Conservation (phyloP, 2,888 invertebrate genomes). For the Hirtodrosophila cameraria region DNA sequence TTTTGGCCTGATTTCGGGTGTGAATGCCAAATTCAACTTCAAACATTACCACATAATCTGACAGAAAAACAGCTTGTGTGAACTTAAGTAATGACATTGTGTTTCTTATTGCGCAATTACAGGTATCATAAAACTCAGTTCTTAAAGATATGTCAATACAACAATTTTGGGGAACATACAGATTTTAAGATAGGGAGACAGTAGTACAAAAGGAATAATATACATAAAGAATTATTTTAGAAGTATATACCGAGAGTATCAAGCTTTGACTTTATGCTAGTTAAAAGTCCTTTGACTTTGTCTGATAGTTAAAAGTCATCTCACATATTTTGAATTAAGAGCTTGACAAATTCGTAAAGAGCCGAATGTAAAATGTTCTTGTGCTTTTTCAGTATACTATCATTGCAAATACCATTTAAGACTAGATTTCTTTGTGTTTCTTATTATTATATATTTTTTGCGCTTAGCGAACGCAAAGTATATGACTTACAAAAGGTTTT, state of each 20-base stretch:
- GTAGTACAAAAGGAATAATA: slow-evolving; percentile 39
- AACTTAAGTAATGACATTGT: slow-evolving; percentile 19
- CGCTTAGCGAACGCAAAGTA: slow-evolving; percentile 29
- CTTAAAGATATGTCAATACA: slow-evolving; percentile 39
- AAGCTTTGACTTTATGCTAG: slow-evolving; percentile 2
- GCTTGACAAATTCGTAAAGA: slow-evolving; percentile 17
- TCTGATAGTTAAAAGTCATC: too few relatives aligned
- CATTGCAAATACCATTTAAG: slow-evolving; percentile 34
- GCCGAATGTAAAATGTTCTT: slow-evolving; percentile 18
- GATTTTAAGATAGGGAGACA: slow-evolving; percentile 11
- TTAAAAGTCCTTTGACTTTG: not conserved
- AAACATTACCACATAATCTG: slow-evolving; percentile 5
- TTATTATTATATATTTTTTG: slow-evolving; percentile 7
- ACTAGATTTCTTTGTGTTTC: slow-evolving; percentile 58
- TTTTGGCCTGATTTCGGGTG: slow-evolving; percentile 3
- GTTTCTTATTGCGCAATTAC: slow-evolving; percentile 20
- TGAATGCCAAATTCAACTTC: not conserved
- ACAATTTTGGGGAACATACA: slow-evolving; percentile 46
- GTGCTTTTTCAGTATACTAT: slow-evolving; percentile 20
- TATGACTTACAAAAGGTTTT: slow-evolving; percentile 53
- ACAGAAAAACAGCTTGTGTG: slow-evolving; percentile 3
- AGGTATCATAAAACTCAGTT: slow-evolving; percentile 21
- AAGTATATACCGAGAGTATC: slow-evolving; percentile 17
- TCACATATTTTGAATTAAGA: not conserved
- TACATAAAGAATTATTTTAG: slow-evolving; percentile 21